Percentiles rank a stretch among this genome's conserved stretches.
These are phyloP conservation scores for Drosophila albomicans DNA, from an alignment of 1,140 invertebrate genomes.

Conservation along the genomic window DNA sequence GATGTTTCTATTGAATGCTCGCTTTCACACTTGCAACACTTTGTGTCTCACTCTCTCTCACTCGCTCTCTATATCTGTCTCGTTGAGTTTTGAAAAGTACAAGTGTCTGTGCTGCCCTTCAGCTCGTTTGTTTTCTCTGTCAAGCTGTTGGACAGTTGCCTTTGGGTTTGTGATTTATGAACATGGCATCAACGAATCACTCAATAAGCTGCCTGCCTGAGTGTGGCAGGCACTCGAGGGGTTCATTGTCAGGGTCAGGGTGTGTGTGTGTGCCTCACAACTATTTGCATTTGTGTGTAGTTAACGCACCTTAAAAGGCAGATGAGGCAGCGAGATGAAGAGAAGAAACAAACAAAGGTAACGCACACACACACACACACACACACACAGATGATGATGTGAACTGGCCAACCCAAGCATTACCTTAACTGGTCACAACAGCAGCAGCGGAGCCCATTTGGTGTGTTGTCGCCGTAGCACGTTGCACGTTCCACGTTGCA, in stretches of 20 bases:
- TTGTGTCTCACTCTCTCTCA: no score
- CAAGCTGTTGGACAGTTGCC: background rate
- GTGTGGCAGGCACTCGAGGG: slow-evolving; percentile 12
- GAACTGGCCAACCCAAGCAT: slow-evolving; percentile 38
- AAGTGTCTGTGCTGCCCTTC: slow-evolving; percentile 4
- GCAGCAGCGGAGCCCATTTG: slow-evolving; percentile 19
- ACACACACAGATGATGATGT: slow-evolving; percentile 47
- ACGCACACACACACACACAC: background rate
- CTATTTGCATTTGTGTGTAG: slow-evolving; percentile 36
- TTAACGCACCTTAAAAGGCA: slow-evolving; percentile 50
- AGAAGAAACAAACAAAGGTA: background rate
- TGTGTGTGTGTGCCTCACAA: background rate
- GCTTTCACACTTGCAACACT: slow-evolving; percentile 27
- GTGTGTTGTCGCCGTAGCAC: slow-evolving; percentile 47
- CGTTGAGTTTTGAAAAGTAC: background rate
- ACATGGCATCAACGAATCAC: slow-evolving; percentile 34
- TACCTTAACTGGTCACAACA: slow-evolving; percentile 39
- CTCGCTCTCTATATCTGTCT: background rate
- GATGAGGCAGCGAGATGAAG: background rate
- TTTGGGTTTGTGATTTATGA: slow-evolving; percentile 40
- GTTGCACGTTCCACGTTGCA: slow-evolving; percentile 26
- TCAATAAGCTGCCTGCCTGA: slow-evolving; percentile 39
- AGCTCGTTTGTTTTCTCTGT: slow-evolving; percentile 5
- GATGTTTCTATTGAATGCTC: slow-evolving; percentile 5
- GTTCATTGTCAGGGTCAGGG: slow-evolving; percentile 16